Base-by-base conservation (phyloP, 1,140 invertebrate species). In the Oryctes rhinoceros region DNA sequence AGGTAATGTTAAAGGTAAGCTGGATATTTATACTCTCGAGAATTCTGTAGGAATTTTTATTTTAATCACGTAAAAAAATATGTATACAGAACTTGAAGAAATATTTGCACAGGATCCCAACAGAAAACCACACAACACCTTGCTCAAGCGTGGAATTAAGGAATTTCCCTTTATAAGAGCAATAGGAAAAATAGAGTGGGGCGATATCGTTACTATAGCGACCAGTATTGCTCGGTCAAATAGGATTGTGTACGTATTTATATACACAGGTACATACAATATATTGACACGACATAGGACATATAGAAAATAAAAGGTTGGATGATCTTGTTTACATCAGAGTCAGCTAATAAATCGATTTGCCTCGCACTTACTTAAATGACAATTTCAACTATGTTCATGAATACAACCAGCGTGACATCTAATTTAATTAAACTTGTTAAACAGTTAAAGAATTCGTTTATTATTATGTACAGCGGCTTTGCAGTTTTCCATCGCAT, bases 401-500 rank as follows among this genome's bases (percentile, higher is more conserved):
- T 10, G n/a, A 53, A 13, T 53, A 13, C 49, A 13, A 3, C 53
- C 3, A 62, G 20, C 53, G 53, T 62, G 53, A 62, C 53, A 62
- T n/a, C 53, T 62, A 62, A 62, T 20, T 62, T 18, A 62, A 62
- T 62, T 62, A n/a, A 20, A 18, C 20, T 62, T 15, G 20, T 6
- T 62, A 18, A 62, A 62, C 13, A 6, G 53, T 4, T 62, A 62
- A 62, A 62, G 53, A 18, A 62, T 62, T 62, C 20, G 7, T 20
- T 18, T 62, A 30, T 65, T 18, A 65, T 67, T 67, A 67, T 67
- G 65, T 7, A 24, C 6, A 67, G 30, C 65, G 11, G 10, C 10
- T 67, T 67, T 67, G 65, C 65, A 67, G 20, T 18, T 67, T 24
- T 67, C 13, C 65, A 24, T 67, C 18, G 30, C 65, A 67, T 67